A percentile compares a stretch with the other conserved stretches of the same genome.
These are phyloP conservation scores for Hippocampus guttulatus DNA, from an alignment of 2,113 vertebrate genomes.

Conservation along the genomic window DNA sequence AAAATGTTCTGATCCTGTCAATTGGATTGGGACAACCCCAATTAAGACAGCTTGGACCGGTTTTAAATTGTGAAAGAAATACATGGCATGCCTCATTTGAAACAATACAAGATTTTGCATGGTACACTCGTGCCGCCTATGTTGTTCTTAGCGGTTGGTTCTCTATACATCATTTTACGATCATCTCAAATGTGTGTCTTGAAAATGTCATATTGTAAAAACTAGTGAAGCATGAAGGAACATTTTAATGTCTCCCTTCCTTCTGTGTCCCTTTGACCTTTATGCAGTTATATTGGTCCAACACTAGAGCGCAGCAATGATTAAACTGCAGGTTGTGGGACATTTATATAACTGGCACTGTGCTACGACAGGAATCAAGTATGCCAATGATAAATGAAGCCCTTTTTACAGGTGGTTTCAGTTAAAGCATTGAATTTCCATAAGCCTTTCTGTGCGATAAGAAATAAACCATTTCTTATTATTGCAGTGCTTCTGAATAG, in stretches of 20 bases:
- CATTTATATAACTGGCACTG: constrained; percentile 59
- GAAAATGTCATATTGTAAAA: background rate
- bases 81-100: no score
- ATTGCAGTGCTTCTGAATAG: constrained; percentile 3
- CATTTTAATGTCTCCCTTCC: constrained; percentile 1
- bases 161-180: background rate
- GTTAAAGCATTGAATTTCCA: constrained; percentile 45
- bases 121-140: background rate
- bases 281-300: constrained; percentile 31
- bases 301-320: constrained; percentile 63
- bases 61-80: no score
- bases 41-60: no score
- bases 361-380: constrained; percentile 42
- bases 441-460: constrained; percentile 25
- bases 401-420: constrained; percentile 50
- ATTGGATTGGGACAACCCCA: no score
- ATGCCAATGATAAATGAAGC: constrained; percentile 55
- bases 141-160: background rate
- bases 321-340: constrained; percentile 19
- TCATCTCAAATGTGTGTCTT: background rate
- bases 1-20: no score
- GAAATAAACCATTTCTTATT: constrained; percentile 10
- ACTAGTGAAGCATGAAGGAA: background rate
- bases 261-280: constrained; percentile 51
- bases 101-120: background rate